Conservation (phyloP, 35 echinoderm and acorn worm species). For the Nesometra sesokonis region DNA sequence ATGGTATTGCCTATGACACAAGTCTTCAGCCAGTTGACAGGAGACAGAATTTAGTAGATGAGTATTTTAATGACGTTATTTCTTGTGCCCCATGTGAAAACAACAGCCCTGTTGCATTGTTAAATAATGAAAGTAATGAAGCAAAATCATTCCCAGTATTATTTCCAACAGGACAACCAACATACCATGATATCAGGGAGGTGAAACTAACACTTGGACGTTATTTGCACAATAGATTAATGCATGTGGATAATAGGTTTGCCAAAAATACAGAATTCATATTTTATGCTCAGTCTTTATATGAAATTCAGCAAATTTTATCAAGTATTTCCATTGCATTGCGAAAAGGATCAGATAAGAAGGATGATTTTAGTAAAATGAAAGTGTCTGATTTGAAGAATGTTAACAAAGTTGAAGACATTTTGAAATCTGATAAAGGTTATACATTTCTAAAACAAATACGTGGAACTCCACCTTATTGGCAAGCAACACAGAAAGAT, state of each 20-base stretch:
- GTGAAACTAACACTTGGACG: slow-evolving; percentile 18
- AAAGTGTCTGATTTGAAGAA: slow-evolving; percentile 31
- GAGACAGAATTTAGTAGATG: slow-evolving; percentile 26
- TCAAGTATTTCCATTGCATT: slow-evolving; percentile 63
- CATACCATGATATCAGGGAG: slow-evolving; percentile 16
- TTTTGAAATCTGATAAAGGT: slow-evolving; percentile 46
- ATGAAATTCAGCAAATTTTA: slow-evolving; percentile 34
- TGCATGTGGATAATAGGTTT: slow-evolving; percentile 53
- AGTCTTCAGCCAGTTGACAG: slow-evolving; percentile 49
- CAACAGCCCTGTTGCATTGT: slow-evolving; percentile 42
- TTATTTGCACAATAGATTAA: slow-evolving; percentile 36
- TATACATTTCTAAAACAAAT: slow-evolving; percentile 60
- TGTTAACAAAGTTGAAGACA: slow-evolving; percentile 19
- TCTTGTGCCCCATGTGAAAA: slow-evolving; percentile 59
- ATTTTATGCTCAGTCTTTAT: slow-evolving; percentile 52
- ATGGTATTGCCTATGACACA: slow-evolving; percentile 12
- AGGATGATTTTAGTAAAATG: background rate
- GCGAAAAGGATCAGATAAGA: slow-evolving; percentile 9
- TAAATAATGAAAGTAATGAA: slow-evolving; percentile 32
- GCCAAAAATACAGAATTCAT: slow-evolving; percentile 34
- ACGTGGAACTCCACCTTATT: slow-evolving; percentile 62
- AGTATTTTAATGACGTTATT: slow-evolving; percentile 40
- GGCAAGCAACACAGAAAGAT: slow-evolving; percentile 56
- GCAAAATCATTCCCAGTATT: slow-evolving; percentile 31
- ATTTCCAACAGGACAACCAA: slow-evolving; percentile 29